Evolutionary conservation across 2,888 invertebrate species (phyloP), one percentile per base, ranked within the genome.

Genomic region (Agriopis marginaria): DNA sequence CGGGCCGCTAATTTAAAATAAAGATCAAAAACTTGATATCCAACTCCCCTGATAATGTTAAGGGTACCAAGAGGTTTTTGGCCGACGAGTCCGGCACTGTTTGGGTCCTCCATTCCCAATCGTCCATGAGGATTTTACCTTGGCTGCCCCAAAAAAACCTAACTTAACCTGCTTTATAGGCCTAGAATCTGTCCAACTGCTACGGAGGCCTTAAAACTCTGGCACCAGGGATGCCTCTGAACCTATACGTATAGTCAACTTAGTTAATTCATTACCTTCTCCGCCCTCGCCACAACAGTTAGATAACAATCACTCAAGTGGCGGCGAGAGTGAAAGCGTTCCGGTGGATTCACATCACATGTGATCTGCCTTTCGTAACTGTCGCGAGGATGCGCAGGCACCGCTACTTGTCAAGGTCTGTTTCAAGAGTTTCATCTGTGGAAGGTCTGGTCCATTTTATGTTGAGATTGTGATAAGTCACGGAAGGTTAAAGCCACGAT

Each of bases 321-420:
- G 81, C 75, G 77, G 80, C 82, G 90, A 92, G 89, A 93, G 93
- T 92, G 93, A 93, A 93, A 93, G 93, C 87, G 89, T 88, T 89
- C 84, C 86, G 83, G 66, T 81, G 75, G 82, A 84, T 89, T 90
- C 92, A 90, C 91, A 90, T 90, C 91, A 90, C 91, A 90, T 90
- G 87, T 90, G 86, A 85, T 84, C 82, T 79, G 84, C 78, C 81
- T 77, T 75, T 74, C 70, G 77, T 81, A 80, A 82, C 79, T 79
- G 78, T 79, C 77, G 70, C 78, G 73, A 73, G 61, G 63, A 63
- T 68, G 56, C 56, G 44, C 39, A 60, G 39, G 39, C 65, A 14
- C 40, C 50, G 14, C 17, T 62, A 9, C 14, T n/a, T 23, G 68
- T 56, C 71, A 71, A 74, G 72, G 73, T 71, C 63, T 59, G 40